These are phyloP conservation scores for Thermophis baileyi DNA, from an alignment of 2,113 vertebrate species.

Conservation along the genomic window DNA sequence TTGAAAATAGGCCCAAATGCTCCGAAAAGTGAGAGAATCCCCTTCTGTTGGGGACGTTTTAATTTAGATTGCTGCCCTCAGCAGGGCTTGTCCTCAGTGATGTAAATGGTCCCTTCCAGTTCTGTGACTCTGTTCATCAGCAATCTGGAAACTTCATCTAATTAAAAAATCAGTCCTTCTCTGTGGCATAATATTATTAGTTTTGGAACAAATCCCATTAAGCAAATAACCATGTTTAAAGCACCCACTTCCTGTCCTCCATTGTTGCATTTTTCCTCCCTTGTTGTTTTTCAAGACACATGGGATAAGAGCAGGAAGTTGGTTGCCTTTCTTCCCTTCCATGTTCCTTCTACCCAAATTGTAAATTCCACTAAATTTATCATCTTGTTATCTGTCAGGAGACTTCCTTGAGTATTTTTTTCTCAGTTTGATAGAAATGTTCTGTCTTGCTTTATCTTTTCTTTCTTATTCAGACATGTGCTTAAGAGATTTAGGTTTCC, in stretches of 20 bases:
- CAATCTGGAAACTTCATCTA: not conserved
- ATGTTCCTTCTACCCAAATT: not conserved
- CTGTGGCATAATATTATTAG: not conserved
- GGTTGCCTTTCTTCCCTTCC: too few relatives aligned
- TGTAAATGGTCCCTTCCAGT: not conserved
- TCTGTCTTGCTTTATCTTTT: not conserved
- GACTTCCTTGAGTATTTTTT: not conserved
- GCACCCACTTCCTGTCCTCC: not conserved
- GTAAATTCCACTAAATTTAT: not conserved
- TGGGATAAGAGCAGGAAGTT: not conserved
- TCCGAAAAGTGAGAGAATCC: not conserved
- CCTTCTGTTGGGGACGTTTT: not conserved
- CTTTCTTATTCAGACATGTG: slow-evolving; percentile 15
- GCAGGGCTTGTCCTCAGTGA: not conserved
- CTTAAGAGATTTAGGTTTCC: slow-evolving; percentile 20
- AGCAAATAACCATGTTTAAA: not conserved
- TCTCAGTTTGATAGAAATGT: not conserved
- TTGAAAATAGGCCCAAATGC: not conserved
- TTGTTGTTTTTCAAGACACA: not conserved
- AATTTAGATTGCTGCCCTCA: not conserved
- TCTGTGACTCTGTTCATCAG: not conserved
- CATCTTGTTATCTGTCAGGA: not conserved
- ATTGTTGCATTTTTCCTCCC: not conserved
- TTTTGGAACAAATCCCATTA: not conserved
- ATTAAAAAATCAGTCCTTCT: not conserved